Evolutionary conservation across 2,797 vertebrate genomes (phyloP).

Genomic region (Spinibarbus caldwelli): DNA sequence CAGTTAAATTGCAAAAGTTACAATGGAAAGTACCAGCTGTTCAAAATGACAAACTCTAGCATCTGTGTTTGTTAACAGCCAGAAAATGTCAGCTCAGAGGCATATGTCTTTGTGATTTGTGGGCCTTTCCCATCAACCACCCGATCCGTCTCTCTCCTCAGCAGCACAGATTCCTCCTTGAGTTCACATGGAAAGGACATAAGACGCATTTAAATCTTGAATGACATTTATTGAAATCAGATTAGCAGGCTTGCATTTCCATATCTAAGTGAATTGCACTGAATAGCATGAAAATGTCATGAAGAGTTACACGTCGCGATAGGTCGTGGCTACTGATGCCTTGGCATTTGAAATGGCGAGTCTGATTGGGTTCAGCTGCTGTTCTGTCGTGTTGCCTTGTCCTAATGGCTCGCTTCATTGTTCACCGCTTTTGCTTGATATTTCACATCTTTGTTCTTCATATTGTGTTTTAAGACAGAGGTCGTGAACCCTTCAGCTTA

Average conservation of each 20-base stretch:
- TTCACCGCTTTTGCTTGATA: conserved; percentile 14
- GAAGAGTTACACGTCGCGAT: conserved; percentile 73
- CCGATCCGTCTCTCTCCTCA: not conserved
- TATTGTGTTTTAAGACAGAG: conserved; percentile 49
- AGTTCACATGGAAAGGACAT: conserved; percentile 45
- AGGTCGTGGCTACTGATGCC: conserved; percentile 64
- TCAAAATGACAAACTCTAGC: conserved; percentile 9
- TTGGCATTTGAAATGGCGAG: conserved; percentile 75
- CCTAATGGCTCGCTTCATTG: conserved; percentile 43
- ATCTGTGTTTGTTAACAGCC: not conserved
- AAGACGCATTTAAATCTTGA: conserved; percentile 68
- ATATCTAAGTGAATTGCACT: conserved; percentile 76
- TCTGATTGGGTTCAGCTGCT: conserved; percentile 76
- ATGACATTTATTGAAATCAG: conserved; percentile 82
- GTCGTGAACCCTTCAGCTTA: conserved; percentile 33
- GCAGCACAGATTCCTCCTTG: conserved; percentile 21
- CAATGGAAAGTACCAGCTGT: not conserved
- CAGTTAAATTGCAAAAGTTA: not conserved
- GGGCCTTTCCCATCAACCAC: not conserved
- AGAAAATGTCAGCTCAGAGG: conserved; percentile 8
- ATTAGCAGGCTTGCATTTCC: conserved; percentile 77
- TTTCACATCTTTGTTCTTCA: conserved; percentile 44
- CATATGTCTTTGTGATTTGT: not conserved
- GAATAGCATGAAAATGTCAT: conserved; percentile 81
- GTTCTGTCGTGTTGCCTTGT: conserved; percentile 46